Conservation (phyloP, 92 coral and sea anemone genomes). For the Epizoanthus rinbou region DNA sequence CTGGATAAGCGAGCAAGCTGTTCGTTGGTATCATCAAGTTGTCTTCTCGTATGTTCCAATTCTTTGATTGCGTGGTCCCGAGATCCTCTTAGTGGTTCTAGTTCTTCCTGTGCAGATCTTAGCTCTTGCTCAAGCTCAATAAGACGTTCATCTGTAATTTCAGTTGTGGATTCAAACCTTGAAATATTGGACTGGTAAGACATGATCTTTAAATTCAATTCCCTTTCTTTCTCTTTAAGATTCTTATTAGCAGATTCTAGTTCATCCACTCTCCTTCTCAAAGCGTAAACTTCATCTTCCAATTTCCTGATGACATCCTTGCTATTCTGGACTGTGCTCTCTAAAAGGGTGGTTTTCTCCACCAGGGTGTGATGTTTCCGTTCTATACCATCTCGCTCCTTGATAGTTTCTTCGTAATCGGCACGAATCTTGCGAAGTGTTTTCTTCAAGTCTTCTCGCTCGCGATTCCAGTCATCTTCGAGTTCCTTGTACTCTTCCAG, state of each 20-base stretch:
- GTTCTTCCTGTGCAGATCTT: constrained; percentile 64
- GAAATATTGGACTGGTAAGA: constrained; percentile 68
- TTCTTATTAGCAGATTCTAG: constrained; percentile 60
- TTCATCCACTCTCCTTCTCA: constrained; percentile 68
- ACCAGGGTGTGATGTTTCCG: constrained; percentile 60
- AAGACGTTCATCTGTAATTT: constrained; percentile 73
- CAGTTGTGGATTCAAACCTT: constrained; percentile 76
- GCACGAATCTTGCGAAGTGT: constrained; percentile 62
- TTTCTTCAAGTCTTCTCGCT: constrained; percentile 63
- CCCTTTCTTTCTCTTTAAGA: constrained; percentile 68
- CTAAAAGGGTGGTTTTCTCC: constrained; percentile 68
- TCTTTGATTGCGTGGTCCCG: constrained; percentile 80
- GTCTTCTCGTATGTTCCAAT: constrained; percentile 47
- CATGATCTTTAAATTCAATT: constrained; percentile 53
- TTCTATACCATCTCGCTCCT: constrained; percentile 64
- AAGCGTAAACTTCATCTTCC: constrained; percentile 61
- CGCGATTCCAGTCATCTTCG: constrained; percentile 53
- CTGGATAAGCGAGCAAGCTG: constrained; percentile 60
- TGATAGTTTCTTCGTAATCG: constrained; percentile 58
- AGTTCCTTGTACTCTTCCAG: constrained; percentile 66
- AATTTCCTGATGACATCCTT: constrained; percentile 77
- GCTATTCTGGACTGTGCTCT: constrained; percentile 64
- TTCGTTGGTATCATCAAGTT: constrained; percentile 59
- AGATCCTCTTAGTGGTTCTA: constrained; percentile 57
- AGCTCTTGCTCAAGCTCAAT: constrained; percentile 83